These are phyloP conservation scores for Seriola rivoliana DNA, from an alignment of 2,113 vertebrate genomes.

Conservation along the genomic window DNA sequence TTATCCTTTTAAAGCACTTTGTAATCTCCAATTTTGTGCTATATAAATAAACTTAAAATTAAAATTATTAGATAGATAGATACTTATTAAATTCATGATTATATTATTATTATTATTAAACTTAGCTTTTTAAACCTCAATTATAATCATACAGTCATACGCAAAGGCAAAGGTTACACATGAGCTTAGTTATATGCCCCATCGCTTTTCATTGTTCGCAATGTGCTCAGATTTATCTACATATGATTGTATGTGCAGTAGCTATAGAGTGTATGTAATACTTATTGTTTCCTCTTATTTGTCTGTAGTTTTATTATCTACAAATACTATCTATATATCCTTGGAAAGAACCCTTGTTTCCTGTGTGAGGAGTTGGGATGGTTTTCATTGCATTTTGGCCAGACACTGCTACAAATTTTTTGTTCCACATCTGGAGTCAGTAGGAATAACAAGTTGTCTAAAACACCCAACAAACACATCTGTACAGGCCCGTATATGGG, in stretches of 20 bases:
- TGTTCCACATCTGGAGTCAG: constrained; percentile 47
- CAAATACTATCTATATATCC: neutral
- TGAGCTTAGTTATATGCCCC: neutral
- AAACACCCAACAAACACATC: constrained; percentile 38
- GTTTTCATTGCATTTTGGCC: constrained; percentile 32
- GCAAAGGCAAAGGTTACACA: neutral
- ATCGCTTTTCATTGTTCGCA: neutral
- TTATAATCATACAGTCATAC: neutral
- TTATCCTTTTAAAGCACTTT: too few relatives aligned
- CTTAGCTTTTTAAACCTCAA: neutral
- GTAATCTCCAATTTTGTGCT: too few relatives aligned
- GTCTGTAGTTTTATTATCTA: neutral
- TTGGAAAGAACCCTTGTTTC: neutral
- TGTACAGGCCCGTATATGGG: constrained; percentile 20
- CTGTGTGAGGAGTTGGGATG: neutral
- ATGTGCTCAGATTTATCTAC: neutral
- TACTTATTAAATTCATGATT: too few relatives aligned
- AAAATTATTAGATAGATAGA: too few relatives aligned
- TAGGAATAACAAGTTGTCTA: constrained; percentile 33
- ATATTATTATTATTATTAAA: too few relatives aligned
- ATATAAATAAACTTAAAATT: too few relatives aligned
- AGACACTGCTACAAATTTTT: constrained; percentile 21
- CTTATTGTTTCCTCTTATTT: neutral
- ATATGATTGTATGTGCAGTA: neutral
- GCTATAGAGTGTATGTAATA: too few relatives aligned